Conservation (phyloP, 2,888 invertebrate species). For the Autographa pulchrina region DNA sequence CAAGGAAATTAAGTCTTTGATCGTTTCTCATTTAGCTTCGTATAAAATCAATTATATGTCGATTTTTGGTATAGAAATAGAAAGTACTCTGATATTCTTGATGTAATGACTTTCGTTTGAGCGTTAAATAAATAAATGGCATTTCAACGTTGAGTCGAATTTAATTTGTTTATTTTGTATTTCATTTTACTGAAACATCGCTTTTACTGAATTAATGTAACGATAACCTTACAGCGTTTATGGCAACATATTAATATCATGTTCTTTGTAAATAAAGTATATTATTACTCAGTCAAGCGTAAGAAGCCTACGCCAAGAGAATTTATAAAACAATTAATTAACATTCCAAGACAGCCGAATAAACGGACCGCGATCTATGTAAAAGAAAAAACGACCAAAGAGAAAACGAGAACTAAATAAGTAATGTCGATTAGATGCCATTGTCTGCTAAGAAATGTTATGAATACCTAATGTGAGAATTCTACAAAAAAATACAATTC, state of each 20-base stretch:
- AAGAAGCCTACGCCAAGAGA: background rate
- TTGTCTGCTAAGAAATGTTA: conserved; percentile 5
- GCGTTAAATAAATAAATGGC: background rate
- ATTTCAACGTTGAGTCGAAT: background rate
- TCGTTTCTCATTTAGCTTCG: conserved; percentile 29
- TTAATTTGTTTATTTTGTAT: background rate
- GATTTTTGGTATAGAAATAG: conserved; percentile 28
- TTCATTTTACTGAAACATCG: background rate
- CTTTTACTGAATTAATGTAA: background rate
- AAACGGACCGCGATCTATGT: background rate
- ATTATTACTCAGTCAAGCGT: background rate
- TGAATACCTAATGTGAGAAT: conserved; percentile 8
- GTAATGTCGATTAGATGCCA: conserved; percentile 6
- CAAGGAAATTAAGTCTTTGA: conserved; percentile 48
- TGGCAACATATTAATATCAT: background rate
- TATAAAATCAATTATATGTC: conserved; percentile 36
- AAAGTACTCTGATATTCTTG: conserved; percentile 26
- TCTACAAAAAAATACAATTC: conserved; percentile 10
- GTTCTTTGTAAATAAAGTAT: background rate
- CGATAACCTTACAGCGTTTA: background rate
- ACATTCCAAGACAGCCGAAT: background rate
- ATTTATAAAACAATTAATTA: background rate
- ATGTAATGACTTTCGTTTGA: conserved; percentile 5
- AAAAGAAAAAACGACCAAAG: background rate
- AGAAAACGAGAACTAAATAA: conserved; percentile 9